phyloP scores from a whole-genome alignment of 2,113 vertebrate genomes.

The Silurus glanis region DNA sequence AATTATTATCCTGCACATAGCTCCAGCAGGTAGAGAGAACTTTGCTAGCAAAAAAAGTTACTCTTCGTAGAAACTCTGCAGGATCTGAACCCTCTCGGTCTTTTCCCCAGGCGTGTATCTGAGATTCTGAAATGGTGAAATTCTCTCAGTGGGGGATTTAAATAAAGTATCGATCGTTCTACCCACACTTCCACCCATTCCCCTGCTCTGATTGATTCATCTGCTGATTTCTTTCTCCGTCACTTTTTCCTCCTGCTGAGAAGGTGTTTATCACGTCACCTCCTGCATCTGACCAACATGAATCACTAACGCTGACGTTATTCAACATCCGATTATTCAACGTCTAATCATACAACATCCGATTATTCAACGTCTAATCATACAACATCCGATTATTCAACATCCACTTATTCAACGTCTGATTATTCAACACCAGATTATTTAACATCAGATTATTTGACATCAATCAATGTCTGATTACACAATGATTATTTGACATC shows the following conservation, averaged over 20 bases:
- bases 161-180: background rate
- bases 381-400: too few species aligned
- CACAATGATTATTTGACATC: too few species aligned
- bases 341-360: background rate
- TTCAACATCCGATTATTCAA: background rate
- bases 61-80: too few species aligned
- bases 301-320: background rate
- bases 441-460: too few species aligned
- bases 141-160: background rate
- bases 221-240: background rate
- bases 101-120: background rate
- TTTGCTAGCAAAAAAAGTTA: background rate
- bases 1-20: background rate
- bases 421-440: too few species aligned
- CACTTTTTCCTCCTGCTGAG: background rate
- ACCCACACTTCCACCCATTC: background rate
- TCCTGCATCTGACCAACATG: background rate
- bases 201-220: background rate
- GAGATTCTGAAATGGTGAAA: background rate
- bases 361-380: background rate
- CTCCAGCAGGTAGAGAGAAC: background rate
- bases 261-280: background rate
- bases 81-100: background rate
- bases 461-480: too few species aligned
- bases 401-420: too few species aligned